Evolutionary conservation across 2,797 vertebrate species (phyloP), one percentile per base, ranked within the genome.

Genomic region (Poecilia wingei): DNA sequence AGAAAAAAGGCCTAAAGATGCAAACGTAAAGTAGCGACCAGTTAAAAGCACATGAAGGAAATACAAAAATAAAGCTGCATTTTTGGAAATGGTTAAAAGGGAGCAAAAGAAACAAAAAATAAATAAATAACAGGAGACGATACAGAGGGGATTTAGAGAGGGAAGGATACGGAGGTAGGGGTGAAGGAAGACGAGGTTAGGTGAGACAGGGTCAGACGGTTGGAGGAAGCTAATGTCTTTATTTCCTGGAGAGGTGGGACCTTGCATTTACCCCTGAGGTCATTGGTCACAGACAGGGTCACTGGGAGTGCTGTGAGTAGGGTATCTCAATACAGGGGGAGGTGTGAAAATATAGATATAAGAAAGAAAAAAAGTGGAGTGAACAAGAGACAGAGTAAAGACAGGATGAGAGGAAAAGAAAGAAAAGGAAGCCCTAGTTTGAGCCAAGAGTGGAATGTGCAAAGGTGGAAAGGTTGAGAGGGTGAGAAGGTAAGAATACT

Each of bases 181-280:
- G 85, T 69, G 83, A 87, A 78, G 77, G 66, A 87, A 91, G 90
- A 90, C 80, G 80, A 90, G 84, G 84, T 70, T 82, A 91, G 92
- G 90, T 89, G 91, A 92, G 89, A 78, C 61, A 68, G 83, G 94
- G 93, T 94, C 84, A 94, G 94, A 94, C 87, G 89, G 92, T 87
- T 77, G 92, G 90, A 93, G 88, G 89, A 92, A 90, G 91, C 91
- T 90, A 93, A 94, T 94, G 94, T 96, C 94, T 96, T 96, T 95
- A 95, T 96, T 95, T 95, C 90, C 92, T 89, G 93, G 93, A 90
- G 92, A 94, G 91, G 88, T 92, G 89, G 93, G 95, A 93, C 93
- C 93, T 90, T 82, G 89, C 93, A 86, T 95, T 96, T 96, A 95
- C 93, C 93, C 89, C 87, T 82, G 91, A 93, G 93, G 91, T 93